These are phyloP conservation scores for Periophthalmus magnuspinnatus DNA, from an alignment of 2,797 vertebrate species.

Conservation along the genomic window DNA sequence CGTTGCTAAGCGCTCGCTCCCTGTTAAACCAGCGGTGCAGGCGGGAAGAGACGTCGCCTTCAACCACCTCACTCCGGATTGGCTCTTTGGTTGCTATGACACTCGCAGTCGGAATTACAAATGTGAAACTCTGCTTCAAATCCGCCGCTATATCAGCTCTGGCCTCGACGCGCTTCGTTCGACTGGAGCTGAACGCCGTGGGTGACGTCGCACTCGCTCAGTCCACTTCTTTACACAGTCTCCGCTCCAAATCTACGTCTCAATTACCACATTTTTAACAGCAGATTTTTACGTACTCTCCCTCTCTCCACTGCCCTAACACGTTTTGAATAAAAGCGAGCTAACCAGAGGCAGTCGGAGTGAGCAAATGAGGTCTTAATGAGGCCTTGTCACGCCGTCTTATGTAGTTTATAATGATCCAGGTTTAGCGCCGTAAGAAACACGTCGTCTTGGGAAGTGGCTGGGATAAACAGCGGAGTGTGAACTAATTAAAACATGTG, in stretches of 20 bases:
- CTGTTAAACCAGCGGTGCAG: too few species aligned
- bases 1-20: too few species aligned
- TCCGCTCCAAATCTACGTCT: neutral
- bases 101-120: too few species aligned
- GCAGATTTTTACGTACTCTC: neutral
- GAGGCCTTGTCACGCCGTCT: slow-evolving; percentile 17
- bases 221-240: too few species aligned
- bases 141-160: too few species aligned
- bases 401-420: slow-evolving; percentile 17
- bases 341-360: slow-evolving; percentile 19
- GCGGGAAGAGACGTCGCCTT: too few species aligned
- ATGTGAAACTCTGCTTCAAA: too few species aligned
- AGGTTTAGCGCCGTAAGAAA: slow-evolving; percentile 19
- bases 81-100: too few species aligned
- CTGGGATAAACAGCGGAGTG: slow-evolving; percentile 25
- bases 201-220: too few species aligned
- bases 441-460: slow-evolving; percentile 12
- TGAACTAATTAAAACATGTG: slow-evolving; percentile 17
- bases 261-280: neutral
- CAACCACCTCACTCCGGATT: too few species aligned
- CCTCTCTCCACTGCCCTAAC: neutral
- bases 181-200: too few species aligned
- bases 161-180: too few species aligned
- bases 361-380: slow-evolving; percentile 26
- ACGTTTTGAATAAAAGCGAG: slow-evolving; percentile 18